phyloP scores from a whole-genome alignment of 2,888 invertebrate genomes.

The Drosophila ustulata region DNA sequence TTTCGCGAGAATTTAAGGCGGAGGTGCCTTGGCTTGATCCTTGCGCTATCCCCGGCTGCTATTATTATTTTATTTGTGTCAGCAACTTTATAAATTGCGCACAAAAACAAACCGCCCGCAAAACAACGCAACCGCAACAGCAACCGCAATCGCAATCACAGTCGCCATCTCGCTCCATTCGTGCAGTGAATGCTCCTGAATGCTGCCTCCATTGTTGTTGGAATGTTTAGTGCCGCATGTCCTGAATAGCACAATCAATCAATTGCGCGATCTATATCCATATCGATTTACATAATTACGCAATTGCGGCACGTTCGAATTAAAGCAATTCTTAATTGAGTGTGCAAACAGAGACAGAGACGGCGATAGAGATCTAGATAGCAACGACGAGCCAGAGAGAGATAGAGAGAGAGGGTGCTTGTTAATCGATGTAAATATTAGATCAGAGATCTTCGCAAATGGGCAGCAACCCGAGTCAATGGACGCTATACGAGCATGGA shows the following conservation, averaged over 20 bases:
- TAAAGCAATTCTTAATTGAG: slow-evolving; percentile 30
- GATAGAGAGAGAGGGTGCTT: slow-evolving; percentile 5
- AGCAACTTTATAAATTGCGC: slow-evolving; percentile 83
- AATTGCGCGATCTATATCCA: slow-evolving; percentile 65
- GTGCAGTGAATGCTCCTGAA: slow-evolving; percentile 12
- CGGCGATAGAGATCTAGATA: not conserved
- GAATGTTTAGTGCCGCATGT: slow-evolving; percentile 59
- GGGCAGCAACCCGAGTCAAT: slow-evolving; percentile 35
- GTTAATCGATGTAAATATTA: slow-evolving; percentile 29
- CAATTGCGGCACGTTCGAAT: slow-evolving; percentile 69
- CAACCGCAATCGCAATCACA: not conserved
- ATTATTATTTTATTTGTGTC: slow-evolving; percentile 70
- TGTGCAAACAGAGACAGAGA: not conserved
- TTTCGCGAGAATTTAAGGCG: slow-evolving; percentile 79
- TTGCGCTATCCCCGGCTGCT: slow-evolving; percentile 42
- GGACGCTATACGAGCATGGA: slow-evolving; percentile 33
- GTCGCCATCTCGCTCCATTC: not conserved
- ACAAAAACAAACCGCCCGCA: slow-evolving; percentile 83
- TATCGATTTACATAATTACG: slow-evolving; percentile 78
- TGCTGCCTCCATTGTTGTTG: slow-evolving; percentile 28
- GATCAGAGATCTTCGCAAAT: not conserved
- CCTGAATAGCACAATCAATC: slow-evolving; percentile 76
- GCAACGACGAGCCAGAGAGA: no score
- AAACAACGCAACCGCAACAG: slow-evolving; percentile 26
- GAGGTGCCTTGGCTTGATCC: slow-evolving; percentile 66